Evolutionary conservation across 2,113 vertebrate genomes (phyloP).

Genomic region (Apteryx mantelli): DNA sequence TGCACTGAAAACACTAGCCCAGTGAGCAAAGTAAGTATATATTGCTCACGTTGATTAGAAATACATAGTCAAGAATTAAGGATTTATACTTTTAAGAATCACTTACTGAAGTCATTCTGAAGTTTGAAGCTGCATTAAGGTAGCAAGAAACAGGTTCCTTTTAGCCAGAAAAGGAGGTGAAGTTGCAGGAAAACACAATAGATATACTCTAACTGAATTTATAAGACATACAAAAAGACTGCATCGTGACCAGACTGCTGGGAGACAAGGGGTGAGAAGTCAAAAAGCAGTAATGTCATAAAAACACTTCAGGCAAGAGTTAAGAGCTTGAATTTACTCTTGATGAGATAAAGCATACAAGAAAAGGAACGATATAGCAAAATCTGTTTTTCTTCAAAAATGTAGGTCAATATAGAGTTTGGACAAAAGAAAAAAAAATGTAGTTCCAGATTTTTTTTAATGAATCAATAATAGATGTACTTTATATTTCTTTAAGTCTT

Average conservation of each 20-base stretch:
- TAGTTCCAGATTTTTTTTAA: not conserved
- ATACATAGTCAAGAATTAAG: not conserved
- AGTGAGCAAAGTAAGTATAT: not conserved
- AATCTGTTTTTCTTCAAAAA: not conserved
- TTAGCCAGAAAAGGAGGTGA: not conserved
- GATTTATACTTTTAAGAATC: not conserved
- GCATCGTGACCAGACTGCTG: not conserved
- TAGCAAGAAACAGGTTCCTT: not conserved
- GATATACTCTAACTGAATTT: not conserved
- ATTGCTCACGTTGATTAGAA: not conserved
- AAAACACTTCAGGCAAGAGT: not conserved
- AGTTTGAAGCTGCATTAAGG: not conserved
- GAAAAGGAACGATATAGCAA: not conserved
- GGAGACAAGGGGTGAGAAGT: not conserved
- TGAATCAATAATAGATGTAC: not conserved
- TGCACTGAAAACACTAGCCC: not conserved
- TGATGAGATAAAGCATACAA: not conserved
- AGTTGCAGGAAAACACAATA: not conserved
- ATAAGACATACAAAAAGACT: not conserved
- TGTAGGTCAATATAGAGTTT: not conserved
- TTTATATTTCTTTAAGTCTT: not conserved
- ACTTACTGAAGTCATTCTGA: not conserved
- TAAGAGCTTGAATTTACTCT: not conserved
- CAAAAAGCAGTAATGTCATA: not conserved
- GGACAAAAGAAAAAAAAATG: not conserved